phyloP scores from a whole-genome alignment of 2,888 invertebrate genomes.

The Eupithecia inturbata region DNA sequence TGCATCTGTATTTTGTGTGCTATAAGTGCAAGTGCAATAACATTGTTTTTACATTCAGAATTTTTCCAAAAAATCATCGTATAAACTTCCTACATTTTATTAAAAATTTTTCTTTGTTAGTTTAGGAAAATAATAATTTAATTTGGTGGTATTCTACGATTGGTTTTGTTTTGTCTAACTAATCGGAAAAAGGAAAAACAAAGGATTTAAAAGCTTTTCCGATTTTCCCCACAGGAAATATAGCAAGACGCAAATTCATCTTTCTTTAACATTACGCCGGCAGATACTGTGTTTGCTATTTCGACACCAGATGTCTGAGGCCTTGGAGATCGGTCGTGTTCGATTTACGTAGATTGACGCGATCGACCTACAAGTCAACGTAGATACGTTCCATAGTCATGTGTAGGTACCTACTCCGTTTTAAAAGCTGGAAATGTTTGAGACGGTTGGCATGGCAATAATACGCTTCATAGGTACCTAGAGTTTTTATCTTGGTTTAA shows the following conservation, averaged over 20 bases:
- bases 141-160: too few relatives aligned
- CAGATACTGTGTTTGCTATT: slow-evolving; percentile 9
- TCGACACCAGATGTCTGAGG: slow-evolving; percentile 32
- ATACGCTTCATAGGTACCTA: background rate
- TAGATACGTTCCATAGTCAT: slow-evolving; percentile 20
- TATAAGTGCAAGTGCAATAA: too few relatives aligned
- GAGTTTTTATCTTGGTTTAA: background rate
- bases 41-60: too few relatives aligned
- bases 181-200: slow-evolving; percentile 31
- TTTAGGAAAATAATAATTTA: too few relatives aligned
- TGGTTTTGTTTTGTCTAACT: background rate
- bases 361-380: slow-evolving; percentile 31
- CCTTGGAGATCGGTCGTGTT: slow-evolving; percentile 38
- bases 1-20: too few relatives aligned
- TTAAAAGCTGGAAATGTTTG: slow-evolving; percentile 11
- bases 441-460: background rate
- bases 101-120: too few relatives aligned
- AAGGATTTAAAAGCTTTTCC: slow-evolving; percentile 12
- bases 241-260: background rate
- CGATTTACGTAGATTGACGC: slow-evolving; percentile 41
- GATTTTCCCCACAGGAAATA: background rate
- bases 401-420: background rate
- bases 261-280: background rate
- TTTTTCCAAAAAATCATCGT: too few relatives aligned
- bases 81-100: too few relatives aligned